Conservation (phyloP, 2,797 vertebrate species). For the Pantherophis alleghaniensis region DNA sequence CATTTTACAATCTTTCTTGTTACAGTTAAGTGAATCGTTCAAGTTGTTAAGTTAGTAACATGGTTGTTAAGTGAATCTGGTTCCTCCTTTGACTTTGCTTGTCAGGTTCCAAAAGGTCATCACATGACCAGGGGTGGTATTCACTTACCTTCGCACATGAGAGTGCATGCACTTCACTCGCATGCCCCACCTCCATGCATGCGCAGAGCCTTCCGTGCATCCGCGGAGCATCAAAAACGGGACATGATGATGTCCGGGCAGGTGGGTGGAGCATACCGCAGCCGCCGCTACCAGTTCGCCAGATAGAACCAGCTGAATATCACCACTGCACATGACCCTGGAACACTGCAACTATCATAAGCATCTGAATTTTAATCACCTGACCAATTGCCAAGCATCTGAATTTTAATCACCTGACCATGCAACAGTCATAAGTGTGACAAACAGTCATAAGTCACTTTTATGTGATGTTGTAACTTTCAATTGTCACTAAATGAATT, state of each 20-base stretch:
- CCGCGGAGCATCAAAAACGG: no score
- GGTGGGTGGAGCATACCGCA: no score
- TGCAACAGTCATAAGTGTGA: no score
- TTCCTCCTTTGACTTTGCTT: not conserved
- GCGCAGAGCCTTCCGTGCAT: no score
- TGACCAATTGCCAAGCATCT: not conserved
- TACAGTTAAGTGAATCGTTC: not conserved
- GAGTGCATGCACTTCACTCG: no score
- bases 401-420: not conserved
- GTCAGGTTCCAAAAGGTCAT: not conserved
- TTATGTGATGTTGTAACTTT: not conserved
- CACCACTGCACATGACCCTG: no score
- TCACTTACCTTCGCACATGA: no score
- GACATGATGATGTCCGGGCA: no score
- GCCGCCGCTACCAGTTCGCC: no score
- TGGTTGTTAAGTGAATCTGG: not conserved
- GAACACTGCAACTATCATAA: not conserved
- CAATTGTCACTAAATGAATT: not conserved
- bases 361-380: not conserved
- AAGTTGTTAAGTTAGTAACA: not conserved
- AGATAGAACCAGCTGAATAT: no score
- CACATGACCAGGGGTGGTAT: no score
- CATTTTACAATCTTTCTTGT: not conserved
- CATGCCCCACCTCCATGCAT: no score
- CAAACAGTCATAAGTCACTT: not conserved